Evolutionary conservation across 2,888 invertebrate species (phyloP), one percentile per base, ranked within the genome.

Genomic region (Heliconius aoede): DNA sequence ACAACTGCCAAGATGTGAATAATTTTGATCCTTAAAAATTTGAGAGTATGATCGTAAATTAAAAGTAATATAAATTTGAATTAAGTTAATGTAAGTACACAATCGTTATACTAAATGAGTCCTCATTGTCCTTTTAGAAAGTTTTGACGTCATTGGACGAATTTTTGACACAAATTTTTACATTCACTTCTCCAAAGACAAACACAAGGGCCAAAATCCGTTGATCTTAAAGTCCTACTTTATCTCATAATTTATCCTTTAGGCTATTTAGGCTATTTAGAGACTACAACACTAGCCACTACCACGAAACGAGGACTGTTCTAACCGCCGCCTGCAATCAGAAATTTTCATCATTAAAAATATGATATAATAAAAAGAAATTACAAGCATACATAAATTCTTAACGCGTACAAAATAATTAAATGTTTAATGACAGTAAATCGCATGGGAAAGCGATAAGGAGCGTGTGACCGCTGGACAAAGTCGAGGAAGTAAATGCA

Each of bases 391-490:
- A n/a, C 11, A n/a, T 30, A 3, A 26, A 72, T 36, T 60, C 4
- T 36, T 24, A 24, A 26, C 15, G 3, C 24, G 40, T 5, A 77
- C 64, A 72, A 72, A 36, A 71, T 78, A 80, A 79, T 79, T 77
- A 78, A 67, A 67, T 72, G 26, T 67, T 77, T 79, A 74, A 79
- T 76, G 73, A 79, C 67, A 60, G 72, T 62, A 79, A 80, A 78
- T 80, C 80, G 72, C 74, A 79, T 82, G 82, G 79, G 84, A 84
- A 82, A 76, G 67, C 76, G 82, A 82, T 81, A 80, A 72, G 64
- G 55, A 81, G 73, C 83, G 84, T 83, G 84, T 73, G 84, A 83
- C 75, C 76, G 30, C 71, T 32, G 62, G 67, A 80, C 80, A 77
- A 82, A 80, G 81, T 80, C 74, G 28, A 81, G 81, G 81, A 79